Evolutionary conservation across 2,113 vertebrate genomes (phyloP).

Genomic region (Salvelinus namaycush): DNA sequence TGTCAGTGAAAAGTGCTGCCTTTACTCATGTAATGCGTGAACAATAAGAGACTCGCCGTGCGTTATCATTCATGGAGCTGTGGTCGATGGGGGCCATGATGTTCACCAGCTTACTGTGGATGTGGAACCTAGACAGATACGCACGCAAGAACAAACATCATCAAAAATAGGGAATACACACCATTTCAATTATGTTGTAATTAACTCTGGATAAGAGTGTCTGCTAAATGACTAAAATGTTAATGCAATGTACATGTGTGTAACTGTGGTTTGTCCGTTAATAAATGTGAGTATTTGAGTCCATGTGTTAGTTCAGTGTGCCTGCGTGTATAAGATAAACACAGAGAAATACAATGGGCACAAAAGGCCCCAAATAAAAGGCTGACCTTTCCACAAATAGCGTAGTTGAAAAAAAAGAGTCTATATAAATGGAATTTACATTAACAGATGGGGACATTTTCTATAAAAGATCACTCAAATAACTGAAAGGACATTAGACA

Average conservation of each 20-base stretch:
- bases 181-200: no score
- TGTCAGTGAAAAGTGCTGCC: background rate
- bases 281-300: background rate
- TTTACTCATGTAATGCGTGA: background rate
- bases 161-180: no score
- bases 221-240: no score
- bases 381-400: background rate
- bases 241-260: no score
- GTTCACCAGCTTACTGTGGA: constrained; percentile 92
- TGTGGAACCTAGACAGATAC: constrained; percentile 78
- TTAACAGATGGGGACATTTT: constrained; percentile 7
- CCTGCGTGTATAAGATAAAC: constrained; percentile 3
- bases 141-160: no score
- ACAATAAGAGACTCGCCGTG: constrained; percentile 62
- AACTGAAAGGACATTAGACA: constrained; percentile 5
- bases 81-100: constrained; percentile 95
- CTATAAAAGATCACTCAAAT: constrained; percentile 13
- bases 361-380: background rate
- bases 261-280: background rate
- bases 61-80: constrained; percentile 89
- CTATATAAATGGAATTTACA: background rate
- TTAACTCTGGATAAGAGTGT: no score
- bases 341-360: background rate
- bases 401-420: background rate
- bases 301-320: background rate